A percentile compares a stretch with the other conserved stretches of the same genome.
Evolutionary conservation across 2,888 invertebrate species (phyloP).

Genomic region (Parelbella ahira): DNA sequence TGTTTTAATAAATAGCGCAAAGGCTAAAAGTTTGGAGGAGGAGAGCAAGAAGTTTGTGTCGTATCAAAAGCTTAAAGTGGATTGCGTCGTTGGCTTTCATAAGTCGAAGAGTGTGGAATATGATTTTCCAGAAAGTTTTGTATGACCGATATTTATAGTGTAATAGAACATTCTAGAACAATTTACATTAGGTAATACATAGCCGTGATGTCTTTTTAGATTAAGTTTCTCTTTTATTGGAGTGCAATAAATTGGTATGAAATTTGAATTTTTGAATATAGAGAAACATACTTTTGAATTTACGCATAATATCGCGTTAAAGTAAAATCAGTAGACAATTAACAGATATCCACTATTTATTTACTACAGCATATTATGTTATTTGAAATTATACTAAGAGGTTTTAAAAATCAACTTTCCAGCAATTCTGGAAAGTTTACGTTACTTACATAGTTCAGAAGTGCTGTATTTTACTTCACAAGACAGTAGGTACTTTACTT

Average conservation of each 20-base stretch:
- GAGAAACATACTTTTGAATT: too few species aligned
- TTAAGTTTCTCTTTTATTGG: constrained; percentile 5
- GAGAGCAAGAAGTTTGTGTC: constrained; percentile 52
- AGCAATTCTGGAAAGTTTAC: too few species aligned
- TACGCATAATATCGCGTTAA: too few species aligned
- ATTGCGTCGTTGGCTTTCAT: constrained; percentile 66
- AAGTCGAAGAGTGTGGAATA: constrained; percentile 65
- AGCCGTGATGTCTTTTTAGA: constrained; percentile 22
- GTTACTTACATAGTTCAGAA: too few species aligned
- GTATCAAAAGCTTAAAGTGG: constrained; percentile 64
- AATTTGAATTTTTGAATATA: too few species aligned
- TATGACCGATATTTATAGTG: constrained; percentile 41
- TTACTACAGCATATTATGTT: too few species aligned
- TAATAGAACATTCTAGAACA: constrained; percentile 29
- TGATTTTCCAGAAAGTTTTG: constrained; percentile 71
- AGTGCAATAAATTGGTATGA: not conserved
- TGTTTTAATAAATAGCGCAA: constrained; percentile 71
- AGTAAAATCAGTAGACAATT: too few species aligned
- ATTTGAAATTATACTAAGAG: too few species aligned
- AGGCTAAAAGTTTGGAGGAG: constrained; percentile 62
- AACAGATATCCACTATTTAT: too few species aligned
- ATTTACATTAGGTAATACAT: constrained; percentile 32
- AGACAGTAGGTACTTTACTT: too few species aligned
- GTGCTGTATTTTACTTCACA: too few species aligned
- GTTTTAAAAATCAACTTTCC: too few species aligned